Evolutionary conservation across 1,140 invertebrate genomes (phyloP).

Genomic region (Nephila pilipes): DNA sequence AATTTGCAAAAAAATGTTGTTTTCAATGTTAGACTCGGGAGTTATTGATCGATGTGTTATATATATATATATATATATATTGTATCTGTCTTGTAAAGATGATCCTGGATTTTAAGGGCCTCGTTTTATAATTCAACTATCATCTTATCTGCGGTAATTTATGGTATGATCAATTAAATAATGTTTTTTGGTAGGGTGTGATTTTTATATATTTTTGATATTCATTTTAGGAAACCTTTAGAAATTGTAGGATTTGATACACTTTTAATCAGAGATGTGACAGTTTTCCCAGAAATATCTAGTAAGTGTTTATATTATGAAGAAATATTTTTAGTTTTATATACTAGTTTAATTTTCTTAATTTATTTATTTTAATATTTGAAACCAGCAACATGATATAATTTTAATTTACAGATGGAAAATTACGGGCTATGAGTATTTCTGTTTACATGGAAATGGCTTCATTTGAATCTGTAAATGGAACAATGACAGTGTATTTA

Average conservation of each 20-base stretch:
- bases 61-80: too few relatives aligned
- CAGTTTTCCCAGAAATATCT: slow-evolving; percentile 78
- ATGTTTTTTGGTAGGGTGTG: too few relatives aligned
- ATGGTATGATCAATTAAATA: too few relatives aligned
- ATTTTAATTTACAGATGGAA: slow-evolving; percentile 24
- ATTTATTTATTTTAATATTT: not conserved
- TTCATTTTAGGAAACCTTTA: slow-evolving; percentile 83
- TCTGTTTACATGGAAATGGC: slow-evolving; percentile 44
- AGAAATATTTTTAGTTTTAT: not conserved
- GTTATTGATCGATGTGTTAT: too few relatives aligned
- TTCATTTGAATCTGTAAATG: slow-evolving; percentile 13
- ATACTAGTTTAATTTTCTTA: not conserved
- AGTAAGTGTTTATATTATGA: slow-evolving; percentile 24
- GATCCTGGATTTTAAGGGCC: too few relatives aligned
- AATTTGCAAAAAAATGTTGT: too few relatives aligned
- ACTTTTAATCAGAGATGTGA: slow-evolving; percentile 83
- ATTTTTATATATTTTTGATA: not conserved
- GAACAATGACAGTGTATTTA: slow-evolving; percentile 25
- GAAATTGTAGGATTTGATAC: slow-evolving; percentile 83
- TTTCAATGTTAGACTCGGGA: too few relatives aligned
- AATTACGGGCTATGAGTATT: slow-evolving; percentile 2
- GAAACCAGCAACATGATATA: not conserved
- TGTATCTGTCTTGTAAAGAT: too few relatives aligned
- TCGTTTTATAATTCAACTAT: too few relatives aligned
- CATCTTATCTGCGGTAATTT: too few relatives aligned